Evolutionary conservation across 2,797 vertebrate species (phyloP).

Genomic region (Acanthurus leucopareius): DNA sequence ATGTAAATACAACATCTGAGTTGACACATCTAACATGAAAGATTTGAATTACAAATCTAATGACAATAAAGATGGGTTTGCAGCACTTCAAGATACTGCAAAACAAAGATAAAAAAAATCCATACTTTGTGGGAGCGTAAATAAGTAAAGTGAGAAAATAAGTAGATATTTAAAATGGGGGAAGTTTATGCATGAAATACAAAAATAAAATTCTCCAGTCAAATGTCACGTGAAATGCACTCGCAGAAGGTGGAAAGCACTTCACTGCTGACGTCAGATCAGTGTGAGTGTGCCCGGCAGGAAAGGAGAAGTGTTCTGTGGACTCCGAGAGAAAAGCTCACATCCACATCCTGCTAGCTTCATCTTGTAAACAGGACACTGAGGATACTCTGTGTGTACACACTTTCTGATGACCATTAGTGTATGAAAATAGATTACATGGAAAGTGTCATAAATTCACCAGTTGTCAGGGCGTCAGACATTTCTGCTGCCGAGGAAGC

Average conservation of each 20-base stretch:
- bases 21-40: slow-evolving; percentile 32
- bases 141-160: slow-evolving; percentile 29
- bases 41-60: slow-evolving; percentile 54
- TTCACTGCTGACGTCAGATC: slow-evolving; percentile 6
- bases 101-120: slow-evolving; percentile 26
- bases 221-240: slow-evolving; percentile 25
- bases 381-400: slow-evolving; percentile 33
- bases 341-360: slow-evolving; percentile 11
- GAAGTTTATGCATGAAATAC: slow-evolving; percentile 43
- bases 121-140: slow-evolving; percentile 9
- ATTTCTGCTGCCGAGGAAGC: slow-evolving; percentile 25
- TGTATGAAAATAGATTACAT: slow-evolving; percentile 74
- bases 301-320: not conserved
- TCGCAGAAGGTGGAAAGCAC: slow-evolving; percentile 4
- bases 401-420: slow-evolving; percentile 36
- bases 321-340: not conserved
- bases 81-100: slow-evolving; percentile 26
- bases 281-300: not conserved
- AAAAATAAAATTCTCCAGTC: slow-evolving; percentile 65
- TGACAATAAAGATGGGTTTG: slow-evolving; percentile 36
- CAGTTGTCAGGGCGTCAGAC: slow-evolving; percentile 4
- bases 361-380: slow-evolving; percentile 57
- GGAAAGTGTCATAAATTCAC: slow-evolving; percentile 49
- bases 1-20: slow-evolving; percentile 58
- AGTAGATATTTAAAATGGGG: slow-evolving; percentile 20